Evolutionary conservation across 2,888 invertebrate genomes (phyloP).

Genomic region (Rhodophaea formosa): DNA sequence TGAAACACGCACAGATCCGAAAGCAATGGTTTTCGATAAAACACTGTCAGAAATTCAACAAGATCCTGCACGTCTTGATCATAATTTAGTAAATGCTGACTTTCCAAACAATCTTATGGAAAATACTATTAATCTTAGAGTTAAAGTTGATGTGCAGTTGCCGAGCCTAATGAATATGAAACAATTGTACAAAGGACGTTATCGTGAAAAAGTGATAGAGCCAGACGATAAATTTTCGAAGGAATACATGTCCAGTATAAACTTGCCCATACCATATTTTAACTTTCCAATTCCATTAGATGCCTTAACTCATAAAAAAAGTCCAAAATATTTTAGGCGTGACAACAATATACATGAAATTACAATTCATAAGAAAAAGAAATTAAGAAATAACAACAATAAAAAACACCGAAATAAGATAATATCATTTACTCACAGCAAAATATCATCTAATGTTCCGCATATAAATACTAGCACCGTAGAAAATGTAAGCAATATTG

Average conservation of each 20-base stretch:
- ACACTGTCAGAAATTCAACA: conserved; percentile 2
- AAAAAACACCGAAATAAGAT: conserved; percentile 66
- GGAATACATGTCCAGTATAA: conserved; percentile 44
- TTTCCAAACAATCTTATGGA: conserved; percentile 33
- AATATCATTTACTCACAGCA: conserved; percentile 53
- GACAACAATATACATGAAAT: conserved; percentile 54
- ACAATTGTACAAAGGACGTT: conserved; percentile 35
- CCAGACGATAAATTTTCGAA: conserved; percentile 42
- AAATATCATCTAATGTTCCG: conserved; percentile 45
- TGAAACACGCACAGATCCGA: conserved; percentile 30
- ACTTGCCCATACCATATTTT: conserved; percentile 53
- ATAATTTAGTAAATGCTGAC: conserved; percentile 23
- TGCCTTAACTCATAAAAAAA: conserved; percentile 48
- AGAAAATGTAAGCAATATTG: background rate
- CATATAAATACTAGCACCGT: conserved; percentile 25
- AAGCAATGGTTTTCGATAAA: conserved; percentile 25
- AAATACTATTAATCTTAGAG: conserved; percentile 56
- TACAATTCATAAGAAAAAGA: conserved; percentile 68
- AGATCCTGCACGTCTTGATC: background rate
- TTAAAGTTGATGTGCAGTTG: conserved; percentile 66
- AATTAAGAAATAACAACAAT: conserved; percentile 49
- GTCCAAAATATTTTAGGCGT: conserved; percentile 37
- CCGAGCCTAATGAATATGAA: conserved; percentile 51
- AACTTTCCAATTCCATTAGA: conserved; percentile 59
- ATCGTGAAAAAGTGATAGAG: conserved; percentile 32